Percentiles rank a stretch among this genome's conserved stretches.
Evolutionary conservation across 2,113 vertebrate genomes (phyloP).

Genomic region (Perca schrenkii): DNA sequence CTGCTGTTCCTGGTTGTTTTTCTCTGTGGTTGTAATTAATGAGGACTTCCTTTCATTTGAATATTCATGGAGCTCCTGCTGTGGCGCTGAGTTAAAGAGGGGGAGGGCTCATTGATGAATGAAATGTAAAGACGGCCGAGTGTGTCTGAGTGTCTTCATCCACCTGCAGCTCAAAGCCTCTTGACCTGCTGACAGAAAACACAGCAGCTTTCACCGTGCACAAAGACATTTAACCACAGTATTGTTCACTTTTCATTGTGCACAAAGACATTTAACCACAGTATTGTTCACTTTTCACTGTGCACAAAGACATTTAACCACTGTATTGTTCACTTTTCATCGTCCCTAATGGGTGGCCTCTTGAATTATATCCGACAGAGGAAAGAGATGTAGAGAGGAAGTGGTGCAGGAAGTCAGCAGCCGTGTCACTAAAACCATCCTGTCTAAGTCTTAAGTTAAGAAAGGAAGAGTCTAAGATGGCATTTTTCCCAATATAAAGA

Average conservation of each 20-base stretch:
- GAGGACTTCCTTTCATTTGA: constrained; percentile 57
- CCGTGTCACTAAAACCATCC: no score
- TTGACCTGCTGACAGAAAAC: constrained; percentile 28
- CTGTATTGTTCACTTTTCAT: neutral
- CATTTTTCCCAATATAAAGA: no score
- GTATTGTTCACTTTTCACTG: neutral
- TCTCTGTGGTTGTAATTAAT: constrained; percentile 20
- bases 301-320: neutral
- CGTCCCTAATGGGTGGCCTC: neutral
- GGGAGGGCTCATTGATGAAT: constrained; percentile 49
- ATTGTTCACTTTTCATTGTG: neutral
- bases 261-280: neutral
- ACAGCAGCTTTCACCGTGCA: neutral
- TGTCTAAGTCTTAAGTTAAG: no score
- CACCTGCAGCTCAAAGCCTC: neutral
- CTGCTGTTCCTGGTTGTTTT: no score
- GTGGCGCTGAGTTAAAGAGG: constrained; percentile 36
- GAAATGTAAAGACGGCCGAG: constrained; percentile 29
- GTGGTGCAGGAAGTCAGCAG: neutral
- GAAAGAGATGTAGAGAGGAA: neutral
- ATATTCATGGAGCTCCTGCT: constrained; percentile 74
- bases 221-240: neutral
- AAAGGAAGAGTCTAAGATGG: no score
- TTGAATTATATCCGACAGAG: constrained; percentile 6
- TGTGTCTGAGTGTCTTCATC: neutral